Evolutionary conservation across 2,888 invertebrate species (phyloP).

Genomic region (Lepidocyrtinus sp.): DNA sequence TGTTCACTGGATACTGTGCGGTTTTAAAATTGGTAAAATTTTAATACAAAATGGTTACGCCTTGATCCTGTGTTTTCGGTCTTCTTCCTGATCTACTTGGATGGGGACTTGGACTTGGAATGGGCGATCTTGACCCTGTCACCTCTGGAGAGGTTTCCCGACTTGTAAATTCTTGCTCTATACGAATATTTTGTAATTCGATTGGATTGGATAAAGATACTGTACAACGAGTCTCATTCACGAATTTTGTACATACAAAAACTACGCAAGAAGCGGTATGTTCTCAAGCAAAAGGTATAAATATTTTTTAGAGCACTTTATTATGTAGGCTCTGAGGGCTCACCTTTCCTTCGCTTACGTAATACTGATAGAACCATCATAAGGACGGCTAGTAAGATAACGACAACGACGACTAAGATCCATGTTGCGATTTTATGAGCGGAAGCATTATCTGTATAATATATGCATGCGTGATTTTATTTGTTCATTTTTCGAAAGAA

Average conservation of each 20-base stretch:
- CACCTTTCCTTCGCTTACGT: conserved; percentile 67
- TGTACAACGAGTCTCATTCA: conserved; percentile 52
- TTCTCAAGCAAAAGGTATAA: background rate
- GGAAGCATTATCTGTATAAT: conserved; percentile 61
- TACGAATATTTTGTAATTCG: conserved; percentile 57
- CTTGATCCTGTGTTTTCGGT: conserved; percentile 67
- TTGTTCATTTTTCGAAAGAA: background rate
- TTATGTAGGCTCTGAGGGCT: conserved; percentile 31
- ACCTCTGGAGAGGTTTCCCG: conserved; percentile 69
- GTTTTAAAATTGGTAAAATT: background rate
- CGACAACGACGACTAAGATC: conserved; percentile 68
- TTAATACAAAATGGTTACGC: conserved; percentile 69
- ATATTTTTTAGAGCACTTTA: background rate
- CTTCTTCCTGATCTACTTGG: conserved; percentile 66
- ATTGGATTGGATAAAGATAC: conserved; percentile 50
- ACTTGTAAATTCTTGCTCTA: conserved; percentile 70
- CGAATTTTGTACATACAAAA: too few relatives aligned
- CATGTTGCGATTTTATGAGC: conserved; percentile 69
- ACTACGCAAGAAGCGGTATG: too few relatives aligned
- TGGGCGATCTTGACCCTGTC: conserved; percentile 67
- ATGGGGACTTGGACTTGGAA: conserved; percentile 69
- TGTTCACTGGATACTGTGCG: background rate
- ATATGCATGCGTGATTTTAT: background rate
- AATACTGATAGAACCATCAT: conserved; percentile 68
- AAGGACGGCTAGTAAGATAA: conserved; percentile 67